Base-by-base conservation (phyloP, 92 coral and sea anemone species). In the Paragorgia papillata region DNA sequence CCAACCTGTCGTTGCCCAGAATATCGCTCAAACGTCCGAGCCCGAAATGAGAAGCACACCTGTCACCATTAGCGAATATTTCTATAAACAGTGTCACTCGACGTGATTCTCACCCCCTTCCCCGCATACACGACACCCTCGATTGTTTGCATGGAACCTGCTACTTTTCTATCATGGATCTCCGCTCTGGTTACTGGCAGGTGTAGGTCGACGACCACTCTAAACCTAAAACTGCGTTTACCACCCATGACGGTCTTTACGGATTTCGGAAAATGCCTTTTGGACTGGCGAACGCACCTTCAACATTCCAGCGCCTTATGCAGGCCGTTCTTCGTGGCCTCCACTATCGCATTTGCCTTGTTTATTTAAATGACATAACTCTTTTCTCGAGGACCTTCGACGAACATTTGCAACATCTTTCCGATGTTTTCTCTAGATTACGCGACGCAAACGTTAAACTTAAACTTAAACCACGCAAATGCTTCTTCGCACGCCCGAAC, bases 391-490 rank as follows among this genome's bases (percentile, higher is more conserved):
- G 68, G 44, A 62, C 74, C 0, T 83, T 77, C 49, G 73, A 77
- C 1, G 82, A 83, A 66, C 87, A 83, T 25, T 20, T 83, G 2
- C 3, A 10, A 55, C 73, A 83, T 48, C 34, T 83, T 10, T 54
- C 48, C 34, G 33, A 63, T 15, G 83, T 83, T 3, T 89, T 89
- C 34, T 17, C 12, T 26, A 57, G 84, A 0, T 20, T 89, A 0
- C 76, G 84, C 0, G 83, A 79, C 0, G 88, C 94, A 0, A 83
- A 89, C 75, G 53, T 85, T 20, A 76, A 75, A 31, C 71, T 66
- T 0, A 76, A 76, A 53, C 69, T 89, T 9, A 89, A 89, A 22
- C 85, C 90, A 0, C 40, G 62, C 39, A 89, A 89, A 57, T 89
- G 89, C 18, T 73, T 30, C 7, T 85, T 85, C 6, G 87, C 62